Base-by-base conservation (phyloP, 2,113 vertebrate species). In the Pterocles burchelli region DNA sequence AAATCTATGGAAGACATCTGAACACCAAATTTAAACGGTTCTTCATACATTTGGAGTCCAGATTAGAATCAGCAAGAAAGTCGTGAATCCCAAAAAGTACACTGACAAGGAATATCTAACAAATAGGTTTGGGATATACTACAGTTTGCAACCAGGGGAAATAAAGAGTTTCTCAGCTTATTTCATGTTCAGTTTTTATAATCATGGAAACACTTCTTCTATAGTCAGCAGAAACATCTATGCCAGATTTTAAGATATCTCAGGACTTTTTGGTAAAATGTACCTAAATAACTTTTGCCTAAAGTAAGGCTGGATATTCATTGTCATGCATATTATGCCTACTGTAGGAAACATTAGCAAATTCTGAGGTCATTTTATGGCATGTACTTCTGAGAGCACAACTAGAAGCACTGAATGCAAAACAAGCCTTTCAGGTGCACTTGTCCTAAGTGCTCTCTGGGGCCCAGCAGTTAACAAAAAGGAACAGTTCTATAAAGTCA, bases 371-470 rank as follows among this genome's bases (percentile, higher is more conserved):
- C 49, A 58, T 67, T 78, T 73, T 61, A 41, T 51, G 49, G 54
- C 66, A 17, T 4, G 15, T 75, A 43, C 73, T 54, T 66, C 48
- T 58, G 20, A 45, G n/a, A 88, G 45, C 74, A 79, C 58, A 95
- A 82, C 34, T 24, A 88, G 66, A 79, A 54, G 49, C 54, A 33
- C 17, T 4, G 1, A 88, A 85, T 0, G 6, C 59, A 88, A 67
- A 93, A 80, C 59, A 79, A 93, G 46, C 17, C 74, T 88, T 91
- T 91, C 84, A 73, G 77, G 74, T 85, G 77, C 77, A 70, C 74
- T 94, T 85, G 66, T 70, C 20, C 0, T 15, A 63, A 96, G 85
- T 49, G 77, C 36, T 82, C 81, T 72, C 52, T 68, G 71, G 62
- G 62, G 55, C 46, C 66, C 0, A 0, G 70, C 49, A 82, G 81